Evolutionary conservation across 2,113 vertebrate species (phyloP), one percentile per base, ranked within the genome.

Genomic region (Laticauda colubrina): DNA sequence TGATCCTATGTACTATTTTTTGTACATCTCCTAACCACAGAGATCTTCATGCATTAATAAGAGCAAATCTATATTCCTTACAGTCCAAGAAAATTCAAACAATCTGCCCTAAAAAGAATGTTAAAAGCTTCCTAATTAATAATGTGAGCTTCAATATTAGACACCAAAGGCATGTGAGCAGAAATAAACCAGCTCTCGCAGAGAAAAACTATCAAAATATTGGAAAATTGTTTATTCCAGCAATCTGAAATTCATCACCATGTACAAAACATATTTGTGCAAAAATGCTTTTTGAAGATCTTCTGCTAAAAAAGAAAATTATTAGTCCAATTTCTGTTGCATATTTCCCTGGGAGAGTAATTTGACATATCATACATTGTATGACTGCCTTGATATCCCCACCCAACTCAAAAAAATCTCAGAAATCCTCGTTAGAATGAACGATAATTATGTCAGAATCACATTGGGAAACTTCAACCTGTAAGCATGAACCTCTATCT

Each of bases 51-150:
- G 59, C 53, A 45, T 85, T 61, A 21, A 59, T 3, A 23, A 59
- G 51, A 29, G 18, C 55, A 90, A 81, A 81, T 34, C 53, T 39
- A 56, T 43, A 48, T 23, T 54, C n/a, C 9, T 26, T n/a, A 20
- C 0, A 29, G 75, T 43, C 88, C 55, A 90, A 86, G 45, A 20
- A 21, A 57, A 34, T 61, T 86, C 92, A 93, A 86, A 81, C 15
- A 53, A 14, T 7, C 11, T 34, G 18, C 4, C 48, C 75, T 53
- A 48, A 61, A 85, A 85, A 75, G 26, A 23, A 55, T 89, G 54
- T 75, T 92, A 89, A 92, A 89, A 93, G 92, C 92, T 89, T 86
- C 59, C 45, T 75, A 93, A 39, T 90, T 85, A 89, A 85, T 2
- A 89, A 75, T 53, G 55, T 7, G 51, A 59, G 69, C 85, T 51